Base-by-base conservation (phyloP, 2,888 invertebrate genomes). In the Leucoptera coffeella region DNA sequence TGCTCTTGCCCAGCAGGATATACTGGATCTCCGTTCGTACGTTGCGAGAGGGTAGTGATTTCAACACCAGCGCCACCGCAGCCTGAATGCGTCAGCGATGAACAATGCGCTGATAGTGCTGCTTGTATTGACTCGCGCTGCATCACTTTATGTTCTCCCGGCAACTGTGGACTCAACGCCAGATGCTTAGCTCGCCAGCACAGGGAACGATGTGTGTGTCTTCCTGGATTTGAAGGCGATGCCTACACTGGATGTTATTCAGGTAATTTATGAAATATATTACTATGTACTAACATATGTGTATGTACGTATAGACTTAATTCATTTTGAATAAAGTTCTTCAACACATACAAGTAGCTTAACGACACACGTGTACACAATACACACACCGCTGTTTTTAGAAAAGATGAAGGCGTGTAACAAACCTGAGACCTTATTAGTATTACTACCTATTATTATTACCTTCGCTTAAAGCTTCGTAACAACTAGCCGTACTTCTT, bases 151-250 rank as follows among this genome's bases (percentile, higher is more conserved):
- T 92, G 92, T 45, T 61, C 69, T 4, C 75, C 79, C 9, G 75
- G 74, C 32, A 74, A 80, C 29, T 91, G 90, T 40, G 88, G 87
- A 4, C 64, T 74, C 27, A 87, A 88, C 45, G 82, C 89, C 1
- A 80, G 82, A 29, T 91, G 90, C 41, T 72, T 82, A 31, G 82
- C 85, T 1, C 82, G 82, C 53, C 65, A 81, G 32, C 91, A 91
- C 42, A 73, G 89, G 40, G 85, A 89, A 6, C 73, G 84, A 13
- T 93, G 92, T 47, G 79, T 82, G 3, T 92, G 92, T 44, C 72
- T 80, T 37, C 82, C 85, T 37, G 85, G 87, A 17, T 88, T 79
- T 43, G 85, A 86, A 35, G 93, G 92, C 44, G 86, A 89, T 46
- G 85, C 88, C 10, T 80, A 86, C 41, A 74, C 76, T 29, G 77